Percentiles rank a stretch among this genome's conserved stretches.
Evolutionary conservation across 1,140 invertebrate species (phyloP).

Genomic region (Drosophila seguyi): DNA sequence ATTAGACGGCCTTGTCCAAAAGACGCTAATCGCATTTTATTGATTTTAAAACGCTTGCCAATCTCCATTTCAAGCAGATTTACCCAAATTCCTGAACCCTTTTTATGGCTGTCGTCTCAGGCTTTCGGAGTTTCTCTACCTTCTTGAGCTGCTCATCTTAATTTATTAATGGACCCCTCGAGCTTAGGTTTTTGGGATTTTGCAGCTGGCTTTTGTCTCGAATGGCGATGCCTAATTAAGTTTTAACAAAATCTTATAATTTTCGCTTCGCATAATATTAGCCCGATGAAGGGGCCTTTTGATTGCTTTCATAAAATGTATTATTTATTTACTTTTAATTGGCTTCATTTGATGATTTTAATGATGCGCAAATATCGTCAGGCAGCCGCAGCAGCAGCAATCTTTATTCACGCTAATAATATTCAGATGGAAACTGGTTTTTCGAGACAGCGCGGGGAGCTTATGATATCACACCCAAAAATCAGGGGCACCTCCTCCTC

Average conservation of each 20-base stretch:
- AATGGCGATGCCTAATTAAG: slow-evolving; percentile 66
- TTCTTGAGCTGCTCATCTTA: slow-evolving; percentile 53
- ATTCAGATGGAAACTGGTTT: slow-evolving; percentile 72
- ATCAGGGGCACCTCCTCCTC: slow-evolving; percentile 27
- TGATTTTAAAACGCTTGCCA: slow-evolving; percentile 61
- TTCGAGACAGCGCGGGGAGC: slow-evolving; percentile 44
- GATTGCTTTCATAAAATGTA: slow-evolving; percentile 81
- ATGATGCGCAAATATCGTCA: slow-evolving; percentile 78
- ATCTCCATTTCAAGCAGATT: slow-evolving; percentile 48
- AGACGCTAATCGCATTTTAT: slow-evolving; percentile 64
- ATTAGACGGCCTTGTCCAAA: slow-evolving; percentile 46
- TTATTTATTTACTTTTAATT: slow-evolving; percentile 84
- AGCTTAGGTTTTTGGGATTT: slow-evolving; percentile 38
- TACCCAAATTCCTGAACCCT: slow-evolving; percentile 47
- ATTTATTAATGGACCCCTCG: slow-evolving; percentile 79
- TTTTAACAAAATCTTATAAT: slow-evolving; percentile 80
- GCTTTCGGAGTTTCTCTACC: slow-evolving; percentile 34
- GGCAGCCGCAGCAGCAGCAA: slow-evolving; percentile 54
- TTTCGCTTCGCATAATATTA: slow-evolving; percentile 74
- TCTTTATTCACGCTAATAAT: slow-evolving; percentile 80
- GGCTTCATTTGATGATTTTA: slow-evolving; percentile 81
- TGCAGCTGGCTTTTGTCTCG: slow-evolving; percentile 43
- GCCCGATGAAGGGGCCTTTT: slow-evolving; percentile 38
- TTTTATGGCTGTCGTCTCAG: slow-evolving; percentile 25
- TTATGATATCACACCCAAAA: slow-evolving; percentile 84